Evolutionary conservation across 2,888 invertebrate genomes (phyloP).

Genomic region (Achlya flavicornis): DNA sequence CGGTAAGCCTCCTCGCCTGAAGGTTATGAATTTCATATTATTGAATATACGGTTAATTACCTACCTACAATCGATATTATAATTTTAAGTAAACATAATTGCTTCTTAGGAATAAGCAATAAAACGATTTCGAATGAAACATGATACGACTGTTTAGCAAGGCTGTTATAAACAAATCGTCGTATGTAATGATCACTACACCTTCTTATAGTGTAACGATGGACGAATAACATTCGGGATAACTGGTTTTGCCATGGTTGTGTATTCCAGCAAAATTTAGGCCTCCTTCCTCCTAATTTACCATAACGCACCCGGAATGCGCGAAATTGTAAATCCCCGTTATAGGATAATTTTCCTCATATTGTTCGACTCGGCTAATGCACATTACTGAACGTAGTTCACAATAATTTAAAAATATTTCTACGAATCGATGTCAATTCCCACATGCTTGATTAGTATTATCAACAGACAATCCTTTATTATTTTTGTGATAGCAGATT

Average conservation of each 20-base stretch:
- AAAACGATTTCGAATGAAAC: too few relatives aligned
- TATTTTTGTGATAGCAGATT: not conserved
- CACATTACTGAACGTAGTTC: not conserved
- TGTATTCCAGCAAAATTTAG: not conserved
- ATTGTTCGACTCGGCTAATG: not conserved
- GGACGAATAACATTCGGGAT: too few relatives aligned
- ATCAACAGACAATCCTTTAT: conserved; percentile 1
- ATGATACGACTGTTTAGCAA: too few relatives aligned
- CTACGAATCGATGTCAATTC: conserved; percentile 4
- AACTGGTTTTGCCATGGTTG: not conserved
- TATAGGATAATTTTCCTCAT: not conserved
- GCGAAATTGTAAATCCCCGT: not conserved
- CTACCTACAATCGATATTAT: too few relatives aligned
- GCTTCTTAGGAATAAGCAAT: too few relatives aligned
- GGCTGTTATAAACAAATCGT: too few relatives aligned
- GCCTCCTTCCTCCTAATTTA: not conserved
- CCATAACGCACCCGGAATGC: conserved; percentile 10
- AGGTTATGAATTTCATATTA: too few relatives aligned
- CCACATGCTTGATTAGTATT: not conserved
- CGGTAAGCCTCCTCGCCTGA: too few relatives aligned
- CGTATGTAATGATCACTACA: too few relatives aligned
- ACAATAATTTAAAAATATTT: not conserved
- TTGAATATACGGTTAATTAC: too few relatives aligned
- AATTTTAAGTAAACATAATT: too few relatives aligned
- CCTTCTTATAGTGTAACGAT: too few relatives aligned